Evolutionary conservation across 2,888 invertebrate species (phyloP), one percentile per base, ranked within the genome.

Genomic region (Latrodectus hesperus): DNA sequence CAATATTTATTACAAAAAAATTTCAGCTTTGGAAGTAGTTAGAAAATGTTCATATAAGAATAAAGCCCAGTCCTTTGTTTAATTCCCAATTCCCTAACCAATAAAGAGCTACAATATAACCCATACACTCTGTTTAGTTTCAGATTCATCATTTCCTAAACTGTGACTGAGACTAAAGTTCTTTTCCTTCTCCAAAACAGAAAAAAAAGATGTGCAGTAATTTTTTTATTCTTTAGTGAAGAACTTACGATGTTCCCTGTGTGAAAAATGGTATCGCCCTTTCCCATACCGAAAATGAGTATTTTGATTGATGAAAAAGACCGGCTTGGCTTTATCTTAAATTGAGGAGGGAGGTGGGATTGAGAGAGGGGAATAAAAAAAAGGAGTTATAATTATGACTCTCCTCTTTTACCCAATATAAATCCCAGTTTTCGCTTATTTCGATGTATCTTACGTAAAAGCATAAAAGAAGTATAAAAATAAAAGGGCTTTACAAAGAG

Each of bases 291-390:
- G 51, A 79, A 72, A 81, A 81, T 67, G 65, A 81, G 72, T 17
- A 26, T 17, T 73, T 71, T 81, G 81, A 81, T 81, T 64, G 81
- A 81, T 81, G 81, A 73, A 67, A 73, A 71, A 71, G 55, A 60
- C 70, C 73, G 49, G 60, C 26, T 16, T 65, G 73, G 53, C 72
- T 81, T 81, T 73, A 73, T 81, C 81, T 22, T 26, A 81, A 73
- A 81, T 64, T 81, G 73, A 26, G 72, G 52, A 52, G 81, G 81
- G 38, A n/a, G 38, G 38, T 38, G 38, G 38, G 38, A 38, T 38
- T 38, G 38, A 6, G 38, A 38, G 38, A 38, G 22, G 26, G 17
- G 67, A 17, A 9, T 14, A 22, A 52, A 64, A 71, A 68, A 60
- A 68, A 73, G 72, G 73, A 81, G 64, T 65, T 65, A 73, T 81